Evolutionary conservation across 2,113 vertebrate genomes (phyloP).

Genomic region (Tauraco erythrolophus): DNA sequence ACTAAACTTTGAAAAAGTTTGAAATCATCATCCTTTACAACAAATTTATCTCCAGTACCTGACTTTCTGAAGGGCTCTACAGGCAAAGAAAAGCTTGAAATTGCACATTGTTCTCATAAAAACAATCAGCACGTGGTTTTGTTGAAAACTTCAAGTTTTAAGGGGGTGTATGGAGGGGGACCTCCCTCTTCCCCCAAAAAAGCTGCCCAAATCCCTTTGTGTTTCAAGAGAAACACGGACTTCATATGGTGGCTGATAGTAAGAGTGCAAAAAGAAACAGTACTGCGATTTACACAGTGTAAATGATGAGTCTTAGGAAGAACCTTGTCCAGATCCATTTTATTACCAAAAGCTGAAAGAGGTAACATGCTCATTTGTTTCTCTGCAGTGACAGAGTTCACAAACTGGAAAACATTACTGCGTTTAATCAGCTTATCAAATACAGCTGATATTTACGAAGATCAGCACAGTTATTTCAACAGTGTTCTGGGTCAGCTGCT

Average conservation of each 20-base stretch:
- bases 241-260: not conserved
- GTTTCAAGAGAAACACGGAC: not conserved
- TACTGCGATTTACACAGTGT: not conserved
- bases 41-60: not conserved
- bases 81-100: not conserved
- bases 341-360: not conserved
- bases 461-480: not conserved
- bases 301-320: not conserved
- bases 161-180: no score
- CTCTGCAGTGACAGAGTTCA: not conserved
- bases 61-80: not conserved
- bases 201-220: not conserved
- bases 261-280: not conserved
- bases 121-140: not conserved
- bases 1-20: not conserved
- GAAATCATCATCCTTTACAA: not conserved
- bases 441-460: not conserved
- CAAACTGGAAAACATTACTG: not conserved
- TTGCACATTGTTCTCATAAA: not conserved
- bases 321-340: not conserved
- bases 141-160: not conserved
- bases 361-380: not conserved
- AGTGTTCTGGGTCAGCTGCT: not conserved
- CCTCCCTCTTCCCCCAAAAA: accelerated
- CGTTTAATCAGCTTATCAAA: not conserved